phyloP scores from a whole-genome alignment of 2,797 vertebrate species.

The Huso huso region DNA sequence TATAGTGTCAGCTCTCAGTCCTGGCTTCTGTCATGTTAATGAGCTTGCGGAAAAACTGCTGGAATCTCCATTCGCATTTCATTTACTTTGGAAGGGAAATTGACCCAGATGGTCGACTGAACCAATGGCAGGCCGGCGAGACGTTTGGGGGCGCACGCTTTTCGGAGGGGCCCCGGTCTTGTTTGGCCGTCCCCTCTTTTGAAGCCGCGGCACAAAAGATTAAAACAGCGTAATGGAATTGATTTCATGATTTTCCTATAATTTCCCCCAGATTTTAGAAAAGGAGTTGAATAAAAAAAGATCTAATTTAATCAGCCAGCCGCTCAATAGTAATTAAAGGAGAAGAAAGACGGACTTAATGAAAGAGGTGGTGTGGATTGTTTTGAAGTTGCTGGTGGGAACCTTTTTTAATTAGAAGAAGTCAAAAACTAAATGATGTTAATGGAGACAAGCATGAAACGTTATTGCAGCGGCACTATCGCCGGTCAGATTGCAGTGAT shows the following conservation, averaged over 20 bases:
- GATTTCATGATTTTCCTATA: constrained; percentile 81
- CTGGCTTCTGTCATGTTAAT: constrained; percentile 74
- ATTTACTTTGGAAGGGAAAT: constrained; percentile 75
- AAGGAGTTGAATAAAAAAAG: constrained; percentile 36
- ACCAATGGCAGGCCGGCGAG: constrained; percentile 64
- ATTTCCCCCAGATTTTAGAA: constrained; percentile 72
- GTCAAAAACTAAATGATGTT: constrained; percentile 60
- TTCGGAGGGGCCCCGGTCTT: constrained; percentile 57
- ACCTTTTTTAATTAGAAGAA: constrained; percentile 71
- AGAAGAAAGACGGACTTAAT: constrained; percentile 63
- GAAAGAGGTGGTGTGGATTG: constrained; percentile 63
- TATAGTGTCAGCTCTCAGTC: constrained; percentile 70
- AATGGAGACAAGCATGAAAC: constrained; percentile 49
- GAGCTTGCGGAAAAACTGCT: constrained; percentile 77
- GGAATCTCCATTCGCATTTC: constrained; percentile 81
- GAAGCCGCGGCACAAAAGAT: constrained; percentile 63
- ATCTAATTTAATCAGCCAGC: constrained; percentile 68
- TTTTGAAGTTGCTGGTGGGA: constrained; percentile 69
- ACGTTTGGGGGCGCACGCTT: constrained; percentile 63
- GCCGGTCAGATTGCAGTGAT: constrained; percentile 41
- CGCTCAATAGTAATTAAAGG: constrained; percentile 67
- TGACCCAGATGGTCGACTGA: constrained; percentile 78
- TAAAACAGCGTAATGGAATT: constrained; percentile 77
- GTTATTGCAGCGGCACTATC: constrained; percentile 31
- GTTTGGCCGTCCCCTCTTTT: constrained; percentile 63